Evolutionary conservation across 2,797 vertebrate genomes (phyloP), one percentile per base, ranked within the genome.

Genomic region (Chromobotia macracanthus): DNA sequence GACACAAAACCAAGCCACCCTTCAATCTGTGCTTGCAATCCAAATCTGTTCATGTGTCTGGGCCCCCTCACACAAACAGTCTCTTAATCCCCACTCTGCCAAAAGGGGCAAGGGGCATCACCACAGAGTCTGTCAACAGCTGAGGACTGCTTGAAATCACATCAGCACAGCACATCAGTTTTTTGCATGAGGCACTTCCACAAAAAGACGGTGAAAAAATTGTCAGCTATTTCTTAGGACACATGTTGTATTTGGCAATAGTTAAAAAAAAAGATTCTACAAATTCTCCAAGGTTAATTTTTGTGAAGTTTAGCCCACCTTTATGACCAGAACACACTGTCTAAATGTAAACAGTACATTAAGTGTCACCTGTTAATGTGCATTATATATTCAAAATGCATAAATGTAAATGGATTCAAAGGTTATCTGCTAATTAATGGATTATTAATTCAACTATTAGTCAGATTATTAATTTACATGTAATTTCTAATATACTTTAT

Each of bases 1-100:
- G 55, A 23, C 63, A 41, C 48, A 7, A 58, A 56, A 13, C 3
- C 3, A 3, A 53, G 55, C 56, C n/a, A 69, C 25, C 66, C 56
- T 16, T 35, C 16, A 56, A 70, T 77, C 25, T 56, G 31, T 28
- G 9, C 25, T 50, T 70, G 41, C 55, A 61, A 55, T 58, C 28
- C 18, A 46, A 81, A 81, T 81, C 66, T 75, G 60, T 71, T 23
- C 66, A 50, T 68, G 41, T 75, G 19, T 70, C 79, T 78, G 66
- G 58, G 46, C 28, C 55, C 28, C 53, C 35, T 77, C 38, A 77
- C 55, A 70, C 68, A 68, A 71, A 16, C 74, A 71, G 48, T 53
- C 68, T 31, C 31, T 31, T 5, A 31, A 31, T 3, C 44, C 65
- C n/a, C 19, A 44, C 50, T 41, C n/a, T 44, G 23, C 38, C 38